Evolutionary conservation across 2,113 vertebrate genomes (phyloP).

Genomic region (Seriola dumerili): DNA sequence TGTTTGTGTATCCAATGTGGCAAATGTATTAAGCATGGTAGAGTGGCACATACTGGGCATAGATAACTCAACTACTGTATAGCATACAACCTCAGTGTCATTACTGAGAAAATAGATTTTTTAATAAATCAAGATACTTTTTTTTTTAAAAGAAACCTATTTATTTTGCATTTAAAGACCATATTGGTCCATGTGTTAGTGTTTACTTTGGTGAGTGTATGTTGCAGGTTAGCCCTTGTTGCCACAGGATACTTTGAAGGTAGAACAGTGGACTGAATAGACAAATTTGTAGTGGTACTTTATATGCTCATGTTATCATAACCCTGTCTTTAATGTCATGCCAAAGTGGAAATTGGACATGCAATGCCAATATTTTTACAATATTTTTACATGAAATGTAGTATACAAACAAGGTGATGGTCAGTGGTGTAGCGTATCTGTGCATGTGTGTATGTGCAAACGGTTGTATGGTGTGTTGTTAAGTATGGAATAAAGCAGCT

Average conservation of each 20-base stretch:
- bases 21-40: too few species aligned
- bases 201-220: background rate
- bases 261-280: background rate
- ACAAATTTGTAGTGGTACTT: background rate
- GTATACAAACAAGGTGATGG: background rate
- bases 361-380: background rate
- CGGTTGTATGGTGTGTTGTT: background rate
- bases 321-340: background rate
- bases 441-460: background rate
- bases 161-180: too few species aligned
- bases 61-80: background rate
- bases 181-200: background rate
- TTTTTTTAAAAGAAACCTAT: background rate
- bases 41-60: background rate
- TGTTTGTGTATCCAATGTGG: background rate
- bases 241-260: background rate
- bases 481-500: background rate
- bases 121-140: background rate
- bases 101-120: background rate
- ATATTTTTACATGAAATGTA: background rate
- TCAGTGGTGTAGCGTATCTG: background rate
- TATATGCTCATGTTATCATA: background rate
- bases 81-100: background rate
- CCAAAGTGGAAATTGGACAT: background rate
- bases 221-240: background rate